Conservation (phyloP, 2,113 vertebrate species). For the Dicentrarchus labrax region DNA sequence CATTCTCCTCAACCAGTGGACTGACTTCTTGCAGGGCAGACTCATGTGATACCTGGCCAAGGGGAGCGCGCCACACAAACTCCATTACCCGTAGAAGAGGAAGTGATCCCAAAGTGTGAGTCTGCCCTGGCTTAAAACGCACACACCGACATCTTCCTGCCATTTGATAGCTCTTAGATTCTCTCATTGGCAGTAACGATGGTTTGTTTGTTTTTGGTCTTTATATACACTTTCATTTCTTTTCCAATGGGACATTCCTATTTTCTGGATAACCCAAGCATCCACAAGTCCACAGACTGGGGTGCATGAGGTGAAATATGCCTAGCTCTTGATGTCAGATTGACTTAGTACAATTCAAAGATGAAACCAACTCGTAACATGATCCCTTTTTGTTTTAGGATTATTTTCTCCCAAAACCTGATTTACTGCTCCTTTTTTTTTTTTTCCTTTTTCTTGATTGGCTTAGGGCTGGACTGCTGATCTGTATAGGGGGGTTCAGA, state of each 20-base stretch:
- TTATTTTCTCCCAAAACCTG: conserved; percentile 13
- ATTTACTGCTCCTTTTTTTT: conserved; percentile 55
- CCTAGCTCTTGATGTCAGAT: conserved; percentile 55
- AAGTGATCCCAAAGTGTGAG: conserved; percentile 40
- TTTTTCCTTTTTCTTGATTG: conserved; percentile 19
- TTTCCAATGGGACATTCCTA: conserved; percentile 56
- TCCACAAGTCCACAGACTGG: conserved; percentile 29
- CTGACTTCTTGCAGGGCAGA: conserved; percentile 40
- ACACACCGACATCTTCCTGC: conserved; percentile 59
- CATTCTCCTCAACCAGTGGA: conserved; percentile 13
- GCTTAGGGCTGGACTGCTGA: conserved; percentile 27
- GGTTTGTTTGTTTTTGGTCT: conserved; percentile 33
- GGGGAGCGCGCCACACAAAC: conserved; percentile 16
- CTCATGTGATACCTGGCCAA: background rate
- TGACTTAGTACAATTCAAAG: conserved; percentile 60
- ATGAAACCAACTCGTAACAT: conserved; percentile 1
- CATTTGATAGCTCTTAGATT: conserved; percentile 29
- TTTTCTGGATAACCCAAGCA: conserved; percentile 38
- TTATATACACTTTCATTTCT: conserved; percentile 37
- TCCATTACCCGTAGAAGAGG: conserved; percentile 38
- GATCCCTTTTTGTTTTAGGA: conserved; percentile 25
- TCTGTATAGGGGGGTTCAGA: background rate
- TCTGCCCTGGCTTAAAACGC: conserved; percentile 45
- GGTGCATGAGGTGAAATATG: conserved; percentile 44
- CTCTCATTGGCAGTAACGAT: conserved; percentile 38